These are phyloP conservation scores for Platerodrilus igneus DNA, from an alignment of 2,888 invertebrate species.

Conservation along the genomic window DNA sequence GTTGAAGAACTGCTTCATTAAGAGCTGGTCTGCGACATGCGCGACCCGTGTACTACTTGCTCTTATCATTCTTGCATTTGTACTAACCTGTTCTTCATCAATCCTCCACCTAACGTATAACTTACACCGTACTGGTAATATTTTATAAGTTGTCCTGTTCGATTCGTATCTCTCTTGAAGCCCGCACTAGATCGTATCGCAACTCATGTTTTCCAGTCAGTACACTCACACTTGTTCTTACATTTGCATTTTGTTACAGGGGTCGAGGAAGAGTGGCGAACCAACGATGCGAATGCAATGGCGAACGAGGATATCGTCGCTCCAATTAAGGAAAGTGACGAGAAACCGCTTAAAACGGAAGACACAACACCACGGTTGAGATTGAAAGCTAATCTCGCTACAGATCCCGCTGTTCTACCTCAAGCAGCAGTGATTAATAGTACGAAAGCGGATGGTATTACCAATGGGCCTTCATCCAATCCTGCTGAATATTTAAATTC, in stretches of 20 bases:
- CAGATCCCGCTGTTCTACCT: conserved; percentile 74
- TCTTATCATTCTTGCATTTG: conserved; percentile 45
- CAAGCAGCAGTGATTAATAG: conserved; percentile 56
- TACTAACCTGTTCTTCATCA: conserved; percentile 36
- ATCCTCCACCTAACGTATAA: conserved; percentile 20
- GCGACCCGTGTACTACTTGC: conserved; percentile 45
- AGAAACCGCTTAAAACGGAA: conserved; percentile 36
- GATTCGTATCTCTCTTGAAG: conserved; percentile 22
- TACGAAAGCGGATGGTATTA: conserved; percentile 48
- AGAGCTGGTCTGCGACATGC: conserved; percentile 42
- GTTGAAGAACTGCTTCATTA: conserved; percentile 49
- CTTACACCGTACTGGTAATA: conserved; percentile 23
- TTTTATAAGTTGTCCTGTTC: conserved; percentile 31
- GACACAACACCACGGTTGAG: conserved; percentile 60
- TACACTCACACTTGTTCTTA: conserved; percentile 10
- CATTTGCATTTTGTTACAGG: conserved; percentile 49
- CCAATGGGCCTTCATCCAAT: conserved; percentile 31
- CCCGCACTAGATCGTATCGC: conserved; percentile 27
- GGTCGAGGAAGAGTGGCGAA: conserved; percentile 62
- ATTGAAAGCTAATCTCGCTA: conserved; percentile 73
- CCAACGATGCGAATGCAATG: conserved; percentile 54
- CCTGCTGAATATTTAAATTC: conserved; percentile 50
- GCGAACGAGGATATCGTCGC: conserved; percentile 33
- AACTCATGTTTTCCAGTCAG: conserved; percentile 24
- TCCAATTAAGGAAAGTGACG: conserved; percentile 33